Conservation (phyloP, 2,797 vertebrate genomes). For the Sebastes reedi region DNA sequence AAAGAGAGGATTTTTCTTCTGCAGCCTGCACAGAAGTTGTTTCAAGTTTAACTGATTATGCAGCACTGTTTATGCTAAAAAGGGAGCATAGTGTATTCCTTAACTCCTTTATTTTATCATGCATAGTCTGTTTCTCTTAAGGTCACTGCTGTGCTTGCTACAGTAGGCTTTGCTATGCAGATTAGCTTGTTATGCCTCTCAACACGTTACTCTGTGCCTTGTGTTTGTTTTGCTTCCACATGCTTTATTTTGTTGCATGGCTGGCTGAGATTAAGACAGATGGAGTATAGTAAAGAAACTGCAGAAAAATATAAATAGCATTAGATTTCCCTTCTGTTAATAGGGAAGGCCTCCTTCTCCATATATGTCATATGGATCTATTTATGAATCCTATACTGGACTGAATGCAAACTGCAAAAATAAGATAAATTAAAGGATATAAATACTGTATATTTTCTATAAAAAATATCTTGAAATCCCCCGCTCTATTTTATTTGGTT, state of each 20-base stretch:
- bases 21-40: background rate
- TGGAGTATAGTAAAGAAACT: background rate
- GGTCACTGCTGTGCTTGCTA: background rate
- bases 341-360: background rate
- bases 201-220: background rate
- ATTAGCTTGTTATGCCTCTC: background rate
- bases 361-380: background rate
- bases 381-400: background rate
- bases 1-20: background rate
- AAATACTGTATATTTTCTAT: background rate
- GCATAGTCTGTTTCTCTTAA: background rate
- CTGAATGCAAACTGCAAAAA: background rate
- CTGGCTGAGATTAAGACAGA: background rate
- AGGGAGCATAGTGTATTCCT: background rate
- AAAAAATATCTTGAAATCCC: background rate
- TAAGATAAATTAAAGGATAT: background rate
- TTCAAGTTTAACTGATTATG: background rate
- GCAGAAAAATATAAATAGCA: background rate
- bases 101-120: background rate
- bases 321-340: background rate
- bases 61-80: slow-evolving; percentile 3
- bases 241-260: background rate
- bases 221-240: background rate
- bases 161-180: background rate
- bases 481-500: background rate